Evolutionary conservation across 2,113 vertebrate species (phyloP).

Genomic region (Aspidoscelis tigris): DNA sequence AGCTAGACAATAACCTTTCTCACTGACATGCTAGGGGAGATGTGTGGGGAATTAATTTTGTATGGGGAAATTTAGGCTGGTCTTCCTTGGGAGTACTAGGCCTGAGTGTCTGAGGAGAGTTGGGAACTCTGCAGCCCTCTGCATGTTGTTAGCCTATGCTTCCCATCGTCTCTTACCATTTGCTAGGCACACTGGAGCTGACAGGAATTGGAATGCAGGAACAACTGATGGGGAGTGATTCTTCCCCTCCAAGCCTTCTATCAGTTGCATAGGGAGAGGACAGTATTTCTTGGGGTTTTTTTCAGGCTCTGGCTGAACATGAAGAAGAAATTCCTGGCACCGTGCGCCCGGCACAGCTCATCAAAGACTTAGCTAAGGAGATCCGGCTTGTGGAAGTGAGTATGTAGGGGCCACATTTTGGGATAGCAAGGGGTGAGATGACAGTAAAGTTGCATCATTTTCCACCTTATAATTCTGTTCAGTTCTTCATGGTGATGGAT

Average conservation of each 20-base stretch:
- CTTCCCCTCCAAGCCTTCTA: neutral
- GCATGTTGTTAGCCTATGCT: neutral
- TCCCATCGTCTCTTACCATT: neutral
- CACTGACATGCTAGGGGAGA: neutral
- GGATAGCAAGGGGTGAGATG: neutral
- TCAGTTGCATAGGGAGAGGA: too few relatives aligned
- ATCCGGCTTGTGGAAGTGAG: slow-evolving; percentile 91
- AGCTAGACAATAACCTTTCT: neutral
- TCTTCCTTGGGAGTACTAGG: neutral
- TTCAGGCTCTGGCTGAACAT: slow-evolving; percentile 85
- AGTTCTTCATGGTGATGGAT: slow-evolving; percentile 5
- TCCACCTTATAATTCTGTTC: neutral
- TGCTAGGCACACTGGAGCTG: neutral
- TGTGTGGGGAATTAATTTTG: neutral
- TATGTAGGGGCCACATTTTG: neutral
- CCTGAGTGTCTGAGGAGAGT: neutral
- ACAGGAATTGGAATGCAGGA: neutral
- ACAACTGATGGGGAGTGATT: fast-evolving
- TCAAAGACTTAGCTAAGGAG: slow-evolving; percentile 93
- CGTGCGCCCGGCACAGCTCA: slow-evolving; percentile 86
- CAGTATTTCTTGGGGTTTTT: slow-evolving; percentile 9
- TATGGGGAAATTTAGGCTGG: neutral
- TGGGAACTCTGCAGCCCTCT: neutral
- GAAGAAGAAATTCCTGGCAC: slow-evolving; percentile 91
- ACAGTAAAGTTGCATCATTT: too few relatives aligned